These are phyloP conservation scores for Geothlypis trichas DNA, from an alignment of 2,113 vertebrate genomes.

Conservation along the genomic window DNA sequence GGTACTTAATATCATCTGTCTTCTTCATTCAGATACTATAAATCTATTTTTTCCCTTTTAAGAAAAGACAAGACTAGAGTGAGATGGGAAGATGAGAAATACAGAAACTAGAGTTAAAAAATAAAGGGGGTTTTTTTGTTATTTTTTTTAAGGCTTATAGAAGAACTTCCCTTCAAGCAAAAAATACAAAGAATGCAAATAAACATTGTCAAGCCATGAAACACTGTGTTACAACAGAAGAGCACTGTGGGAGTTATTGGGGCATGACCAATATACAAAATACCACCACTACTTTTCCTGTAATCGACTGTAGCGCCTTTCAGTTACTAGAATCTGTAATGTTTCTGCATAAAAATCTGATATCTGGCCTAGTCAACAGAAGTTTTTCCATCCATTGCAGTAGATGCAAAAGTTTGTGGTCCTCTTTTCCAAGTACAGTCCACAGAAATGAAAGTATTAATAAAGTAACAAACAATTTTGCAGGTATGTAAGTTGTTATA, in stretches of 20 bases:
- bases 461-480: not conserved
- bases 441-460: not conserved
- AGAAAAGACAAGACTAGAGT: not conserved
- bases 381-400: not conserved
- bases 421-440: not conserved
- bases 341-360: not conserved
- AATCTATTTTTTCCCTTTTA: not conserved
- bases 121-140: not conserved
- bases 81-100: not conserved
- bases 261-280: conserved; percentile 20
- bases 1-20: not conserved
- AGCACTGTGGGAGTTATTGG: not conserved
- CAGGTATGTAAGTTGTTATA: not conserved
- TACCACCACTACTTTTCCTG: not conserved
- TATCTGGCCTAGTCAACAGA: not conserved
- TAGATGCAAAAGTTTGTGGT: not conserved
- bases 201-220: conserved; percentile 31
- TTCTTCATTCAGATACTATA: not conserved
- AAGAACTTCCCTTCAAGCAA: conserved; percentile 6
- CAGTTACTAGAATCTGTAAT: not conserved
- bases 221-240: conserved; percentile 17
- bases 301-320: not conserved
- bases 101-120: not conserved
- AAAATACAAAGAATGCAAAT: conserved; percentile 33
- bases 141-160: not conserved